Evolutionary conservation across 35 echinoderm and acorn worm genomes (phyloP), one percentile per base, ranked within the genome.

Genomic region (Lytechinus variegatus): DNA sequence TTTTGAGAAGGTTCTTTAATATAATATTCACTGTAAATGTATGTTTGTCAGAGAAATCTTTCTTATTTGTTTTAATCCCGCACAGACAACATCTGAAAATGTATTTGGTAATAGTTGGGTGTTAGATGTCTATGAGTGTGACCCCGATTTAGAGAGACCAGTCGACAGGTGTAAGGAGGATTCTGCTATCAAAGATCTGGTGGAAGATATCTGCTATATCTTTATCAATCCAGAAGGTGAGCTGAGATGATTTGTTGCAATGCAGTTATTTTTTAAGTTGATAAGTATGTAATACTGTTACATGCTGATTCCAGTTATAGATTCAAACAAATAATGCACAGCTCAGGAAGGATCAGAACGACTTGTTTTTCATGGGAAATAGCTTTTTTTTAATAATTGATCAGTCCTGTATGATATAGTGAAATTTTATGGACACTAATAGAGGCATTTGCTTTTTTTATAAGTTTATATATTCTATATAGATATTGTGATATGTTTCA

Each of bases 161-260:
- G 52, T 91, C 10, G 96, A 97, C 66, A 95, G 96, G 9, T 98
- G 97, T 88, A 89, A 97, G 29, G 94, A 87, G 19, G 92, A 96
- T 92, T 53, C 92, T 21, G 88, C 95, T 93, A 54, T 93, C 9
- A 27, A 28, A 57, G 9, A 55, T n/a, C 52, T 55, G 13, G 97
- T 96, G 7, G 56, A 95, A 71, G 97, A 98, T 61, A 92, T 97
- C 93, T 98, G 97, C 55, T 98, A 98, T 94, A 92, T 96, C 92
- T 94, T 98, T n/a, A 94, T 98, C 28, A 95, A 95, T 71, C 60
- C 95, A 11, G 91, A 95, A 95, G 97, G 97, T 97, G 88, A 94
- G 27, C 5, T 44, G 3, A 24, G 4, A 24, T 79, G 12, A 24
- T 79, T 19, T 24, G 19, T n/a, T 4, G 66, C n/a, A 5, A 24